These are phyloP conservation scores for Hypothenemus hampei DNA, from an alignment of 1,140 invertebrate genomes.

Conservation along the genomic window DNA sequence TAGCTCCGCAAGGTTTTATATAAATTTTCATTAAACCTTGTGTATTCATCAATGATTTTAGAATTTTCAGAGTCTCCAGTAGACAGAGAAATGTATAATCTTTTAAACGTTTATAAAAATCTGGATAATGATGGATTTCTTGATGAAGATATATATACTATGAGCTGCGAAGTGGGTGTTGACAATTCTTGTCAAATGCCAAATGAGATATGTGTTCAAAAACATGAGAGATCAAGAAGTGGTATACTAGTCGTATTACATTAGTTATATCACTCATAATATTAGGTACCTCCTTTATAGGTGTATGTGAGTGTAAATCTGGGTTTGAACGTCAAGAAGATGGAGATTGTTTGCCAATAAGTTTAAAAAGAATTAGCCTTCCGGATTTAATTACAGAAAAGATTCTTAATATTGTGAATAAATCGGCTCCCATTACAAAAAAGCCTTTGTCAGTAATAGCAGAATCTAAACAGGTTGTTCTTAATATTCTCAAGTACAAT, in stretches of 20 bases:
- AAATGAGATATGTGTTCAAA: conserved; percentile 64
- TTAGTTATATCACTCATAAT: conserved; percentile 1
- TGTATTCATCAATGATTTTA: conserved; percentile 9
- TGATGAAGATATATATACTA: conserved; percentile 29
- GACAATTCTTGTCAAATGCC: conserved; percentile 26
- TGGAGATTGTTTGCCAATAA: conserved; percentile 43
- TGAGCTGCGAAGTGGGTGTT: conserved; percentile 48
- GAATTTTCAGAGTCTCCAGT: conserved; percentile 28
- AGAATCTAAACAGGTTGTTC: conserved; percentile 63
- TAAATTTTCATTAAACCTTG: neutral
- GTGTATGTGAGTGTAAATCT: conserved; percentile 63
- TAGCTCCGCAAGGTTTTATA: conserved; percentile 38
- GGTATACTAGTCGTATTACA: conserved; percentile 24
- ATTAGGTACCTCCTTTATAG: conserved; percentile 35
- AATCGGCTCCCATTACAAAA: conserved; percentile 43
- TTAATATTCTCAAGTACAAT: too few species aligned
- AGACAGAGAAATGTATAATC: conserved; percentile 32
- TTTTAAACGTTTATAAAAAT: conserved; percentile 35
- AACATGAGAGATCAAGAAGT: conserved; percentile 47
- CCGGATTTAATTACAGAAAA: conserved; percentile 41
- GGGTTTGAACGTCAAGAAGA: conserved; percentile 54
- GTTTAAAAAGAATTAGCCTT: conserved; percentile 28
- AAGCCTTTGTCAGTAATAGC: conserved; percentile 74
- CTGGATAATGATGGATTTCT: conserved; percentile 34
- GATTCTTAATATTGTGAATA: conserved; percentile 38